phyloP scores from a whole-genome alignment of 2,888 invertebrate genomes.

The Octonoba sinensis region DNA sequence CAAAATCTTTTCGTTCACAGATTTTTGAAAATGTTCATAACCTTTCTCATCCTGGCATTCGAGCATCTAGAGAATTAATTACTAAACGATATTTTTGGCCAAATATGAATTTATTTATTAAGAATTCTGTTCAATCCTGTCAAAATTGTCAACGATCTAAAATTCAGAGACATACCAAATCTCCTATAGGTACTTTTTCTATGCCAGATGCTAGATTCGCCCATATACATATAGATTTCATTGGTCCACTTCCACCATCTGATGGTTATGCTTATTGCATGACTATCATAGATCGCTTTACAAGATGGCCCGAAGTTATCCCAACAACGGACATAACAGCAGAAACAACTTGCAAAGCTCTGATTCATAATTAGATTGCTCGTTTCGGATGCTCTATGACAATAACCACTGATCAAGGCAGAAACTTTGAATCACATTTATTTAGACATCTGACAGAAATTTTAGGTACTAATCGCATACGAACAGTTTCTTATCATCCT shows the following conservation, averaged over 20 bases:
- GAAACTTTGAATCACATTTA: conserved; percentile 67
- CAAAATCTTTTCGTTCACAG: neutral
- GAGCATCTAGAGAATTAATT: conserved; percentile 9
- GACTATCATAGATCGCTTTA: conserved; percentile 12
- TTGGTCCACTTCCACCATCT: neutral
- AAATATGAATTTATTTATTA: conserved; percentile 11
- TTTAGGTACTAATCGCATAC: conserved; percentile 2
- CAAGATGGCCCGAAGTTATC: conserved; percentile 20
- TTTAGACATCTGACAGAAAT: too few species aligned
- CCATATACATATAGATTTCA: conserved; percentile 12
- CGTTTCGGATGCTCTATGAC: conserved; percentile 68
- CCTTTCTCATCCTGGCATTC: conserved; percentile 17
- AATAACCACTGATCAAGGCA: conserved; percentile 69
- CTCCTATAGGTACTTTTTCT: conserved; percentile 10
- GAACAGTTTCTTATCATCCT: neutral
- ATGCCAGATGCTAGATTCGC: conserved; percentile 14
- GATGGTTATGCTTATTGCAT: neutral
- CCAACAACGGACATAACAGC: conserved; percentile 1
- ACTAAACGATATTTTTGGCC: conserved; percentile 14
- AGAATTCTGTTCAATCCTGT: too few species aligned
- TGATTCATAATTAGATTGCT: conserved; percentile 71
- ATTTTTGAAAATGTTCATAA: conserved; percentile 8
- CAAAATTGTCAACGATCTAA: conserved; percentile 3
- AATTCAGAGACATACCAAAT: conserved; percentile 7
- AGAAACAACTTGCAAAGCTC: conserved; percentile 63